A percentile compares a stretch with the other conserved stretches of the same genome.
Evolutionary conservation across 2,113 vertebrate genomes (phyloP).

Genomic region (Mesocricetus auratus): DNA sequence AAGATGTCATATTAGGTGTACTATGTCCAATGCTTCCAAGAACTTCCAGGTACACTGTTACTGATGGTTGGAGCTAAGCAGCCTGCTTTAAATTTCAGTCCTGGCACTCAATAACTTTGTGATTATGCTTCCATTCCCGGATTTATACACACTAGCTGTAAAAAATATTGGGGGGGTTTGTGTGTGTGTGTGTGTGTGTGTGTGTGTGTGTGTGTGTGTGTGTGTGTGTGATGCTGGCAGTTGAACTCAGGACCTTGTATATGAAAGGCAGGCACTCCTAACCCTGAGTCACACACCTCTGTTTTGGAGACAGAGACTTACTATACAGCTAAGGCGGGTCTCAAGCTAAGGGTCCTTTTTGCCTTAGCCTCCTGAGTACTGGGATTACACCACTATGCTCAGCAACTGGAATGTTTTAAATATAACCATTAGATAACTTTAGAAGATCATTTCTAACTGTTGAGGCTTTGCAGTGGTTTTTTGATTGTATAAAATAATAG

Average conservation of each 20-base stretch:
- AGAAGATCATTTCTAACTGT: not conserved
- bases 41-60: not conserved
- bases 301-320: not conserved
- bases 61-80: not conserved
- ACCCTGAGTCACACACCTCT: no score
- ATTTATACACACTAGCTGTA: not conserved
- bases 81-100: not conserved
- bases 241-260: not conserved
- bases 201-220: not conserved
- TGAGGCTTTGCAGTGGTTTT: not conserved
- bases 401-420: not conserved
- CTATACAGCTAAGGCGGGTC: not conserved
- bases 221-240: not conserved
- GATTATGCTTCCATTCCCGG: not conserved
- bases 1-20: not conserved
- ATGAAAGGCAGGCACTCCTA: no score
- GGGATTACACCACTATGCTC: not conserved
- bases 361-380: not conserved
- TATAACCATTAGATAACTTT: not conserved
- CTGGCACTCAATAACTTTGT: not conserved
- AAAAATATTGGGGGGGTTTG: not conserved
- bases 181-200: not conserved
- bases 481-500: not conserved
- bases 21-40: accelerated
- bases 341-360: not conserved